Evolutionary conservation across 2,797 vertebrate genomes (phyloP), one percentile per base, ranked within the genome.

Genomic region (Liparis tanakae): DNA sequence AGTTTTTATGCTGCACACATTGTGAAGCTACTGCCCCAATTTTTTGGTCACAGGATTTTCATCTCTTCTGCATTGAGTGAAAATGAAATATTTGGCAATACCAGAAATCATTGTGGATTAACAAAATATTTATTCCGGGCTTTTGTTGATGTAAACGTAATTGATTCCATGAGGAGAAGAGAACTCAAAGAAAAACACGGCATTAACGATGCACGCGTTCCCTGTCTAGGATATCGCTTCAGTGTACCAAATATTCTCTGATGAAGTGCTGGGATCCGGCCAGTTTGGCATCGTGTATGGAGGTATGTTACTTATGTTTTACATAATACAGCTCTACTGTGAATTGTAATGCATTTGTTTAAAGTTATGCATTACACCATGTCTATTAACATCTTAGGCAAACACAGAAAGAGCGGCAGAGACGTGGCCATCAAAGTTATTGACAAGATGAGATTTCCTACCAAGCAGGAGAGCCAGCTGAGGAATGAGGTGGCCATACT

Each of bases 351-450:
- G 6, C 15, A 36, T 67, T 8, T 51, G 1, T 10, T 43, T 57
- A 1, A 55, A 22, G 9, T 53, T 25, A 17, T 20, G n/a, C 0
- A 53, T 61, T 41, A 37, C 0, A 46, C 9, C 2, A 46, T 43
- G 17, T 34, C 25, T 8, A 1, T 63, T 0, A n/a, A 25, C 17
- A 22, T 72, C 74, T 57, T 65, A 99, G 98, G 98, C 65, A 99
- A 99, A 85, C 98, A 99, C 36, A 96, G 98, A 88, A 99, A 99
- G 89, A 98, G 96, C 51, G 98, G 98, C 91, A 96, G 98, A 90
- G 98, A 99, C 85, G 97, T 99, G 82, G 98, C 98, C 82, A 99
- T 99, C 88, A 99, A 99, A 91, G 96, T 99, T 63, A 99, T 99
- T 69, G 98, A 99, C 94, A 99, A 99, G 91, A 98, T 99, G 97